Percentiles rank a stretch among this genome's conserved stretches.
Evolutionary conservation across 1,140 invertebrate species (phyloP).

Genomic region (Hermetia illucens): DNA sequence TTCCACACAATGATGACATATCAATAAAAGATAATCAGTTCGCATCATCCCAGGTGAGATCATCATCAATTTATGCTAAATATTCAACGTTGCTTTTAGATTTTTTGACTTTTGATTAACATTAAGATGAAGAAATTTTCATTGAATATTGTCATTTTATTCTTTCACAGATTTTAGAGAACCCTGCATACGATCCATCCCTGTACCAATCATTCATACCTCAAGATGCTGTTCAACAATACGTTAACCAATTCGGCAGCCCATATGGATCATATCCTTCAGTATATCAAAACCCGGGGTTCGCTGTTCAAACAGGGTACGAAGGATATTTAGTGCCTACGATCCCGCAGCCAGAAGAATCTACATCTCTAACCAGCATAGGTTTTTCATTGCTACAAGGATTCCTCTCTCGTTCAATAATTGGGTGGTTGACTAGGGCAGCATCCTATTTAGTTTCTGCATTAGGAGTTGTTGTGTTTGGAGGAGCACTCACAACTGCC

Average conservation of each 20-base stretch:
- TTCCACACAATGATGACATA: too few relatives aligned
- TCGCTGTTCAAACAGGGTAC: conserved; percentile 29
- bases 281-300: conserved; percentile 14
- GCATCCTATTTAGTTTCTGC: conserved; percentile 22
- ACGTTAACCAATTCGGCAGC: conserved; percentile 22
- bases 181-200: conserved; percentile 17
- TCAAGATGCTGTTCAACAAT: conserved; percentile 26
- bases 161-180: too few relatives aligned
- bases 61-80: too few relatives aligned
- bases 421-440: conserved; percentile 24
- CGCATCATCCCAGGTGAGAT: too few relatives aligned
- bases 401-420: conserved; percentile 14
- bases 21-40: too few relatives aligned
- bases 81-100: too few relatives aligned
- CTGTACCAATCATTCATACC: conserved; percentile 19
- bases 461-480: conserved; percentile 39
- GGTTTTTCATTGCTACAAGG: conserved; percentile 12
- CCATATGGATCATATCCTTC: conserved; percentile 13
- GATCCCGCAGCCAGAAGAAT: neutral
- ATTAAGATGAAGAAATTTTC: too few relatives aligned
- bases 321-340: conserved; percentile 25
- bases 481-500: conserved; percentile 38
- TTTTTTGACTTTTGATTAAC: too few relatives aligned
- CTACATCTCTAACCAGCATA: conserved; percentile 9
- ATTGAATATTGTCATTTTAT: too few relatives aligned